Evolutionary conservation across 2,888 invertebrate genomes (phyloP), one percentile per base, ranked within the genome.

Genomic region (Coleophora deauratella): DNA sequence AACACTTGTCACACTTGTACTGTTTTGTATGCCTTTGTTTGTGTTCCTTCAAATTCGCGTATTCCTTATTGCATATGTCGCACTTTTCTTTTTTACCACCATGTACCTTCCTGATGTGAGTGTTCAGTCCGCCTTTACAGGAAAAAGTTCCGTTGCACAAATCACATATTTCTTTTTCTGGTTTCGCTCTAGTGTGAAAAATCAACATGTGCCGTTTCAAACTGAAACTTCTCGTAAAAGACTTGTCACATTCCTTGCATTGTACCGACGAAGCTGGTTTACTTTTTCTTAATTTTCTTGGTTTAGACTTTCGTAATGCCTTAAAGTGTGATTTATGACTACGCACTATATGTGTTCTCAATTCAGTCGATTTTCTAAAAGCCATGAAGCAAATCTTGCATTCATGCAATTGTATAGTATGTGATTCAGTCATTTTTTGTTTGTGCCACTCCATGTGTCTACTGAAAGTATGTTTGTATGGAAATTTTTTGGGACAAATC

Each of bases 141-240:
- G 4, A 4, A 31, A n/a, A 31, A 31, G 31, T 11, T 13, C 42
- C 35, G 12, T 50, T 43, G 37, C 51, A 52, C 0, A 39, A 40
- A 38, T 46, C 45, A 37, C 51, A 52, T 0, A 38, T 39, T 35
- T 44, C 46, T 0, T 38, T 37, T 35, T 45, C 48, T 1, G 45
- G 47, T 27, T 43, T 48, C 39, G 48, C 47, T 6, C 49, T 47
- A 1, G 45, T 48, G 32, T 51, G 51, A 28, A 41, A n/a, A n/a
- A n/a, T 43, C 9, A 44, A 35, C 10, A 43, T 42, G 33, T 52
- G 51, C 4, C 44, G 33, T 11, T 36, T 42, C 13, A 52, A 37
- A 11, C 38, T 28, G 7, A 39, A 38, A 35, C 48, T 43, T 28
- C 42, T 27, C 21, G 46, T 41, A n/a, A 49, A 44, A 10, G 4